Percentiles rank a stretch among this genome's conserved stretches.
Conservation (phyloP, 2,797 vertebrate genomes). For the Aldrovandia affinis region DNA sequence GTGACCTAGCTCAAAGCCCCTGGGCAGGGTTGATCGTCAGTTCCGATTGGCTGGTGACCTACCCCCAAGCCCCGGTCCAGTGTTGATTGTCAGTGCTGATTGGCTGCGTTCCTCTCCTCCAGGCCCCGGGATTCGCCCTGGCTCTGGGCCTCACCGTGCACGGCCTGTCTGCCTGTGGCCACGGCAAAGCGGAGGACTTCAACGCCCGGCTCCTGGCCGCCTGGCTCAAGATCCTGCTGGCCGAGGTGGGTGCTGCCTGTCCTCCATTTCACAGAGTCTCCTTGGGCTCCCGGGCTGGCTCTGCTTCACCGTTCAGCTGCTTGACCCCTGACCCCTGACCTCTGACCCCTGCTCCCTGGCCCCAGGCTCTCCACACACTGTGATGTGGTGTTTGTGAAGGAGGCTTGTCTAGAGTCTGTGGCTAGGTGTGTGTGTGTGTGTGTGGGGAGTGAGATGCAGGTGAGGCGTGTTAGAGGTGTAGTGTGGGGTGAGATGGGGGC, state of each 20-base stretch:
- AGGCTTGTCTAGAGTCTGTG: background rate
- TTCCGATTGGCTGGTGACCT: background rate
- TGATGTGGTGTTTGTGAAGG: background rate
- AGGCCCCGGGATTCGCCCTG: conserved; percentile 90
- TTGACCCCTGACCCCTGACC: too few species aligned
- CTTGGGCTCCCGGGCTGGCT: background rate
- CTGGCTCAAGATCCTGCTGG: conserved; percentile 88
- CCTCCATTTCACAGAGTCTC: background rate
- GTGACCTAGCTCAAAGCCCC: background rate
- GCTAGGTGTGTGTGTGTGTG: too few species aligned
- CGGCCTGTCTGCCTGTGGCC: conserved; percentile 84
- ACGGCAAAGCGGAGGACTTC: conserved; percentile 90
- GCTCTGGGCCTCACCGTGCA: conserved; percentile 85
- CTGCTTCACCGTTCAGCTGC: too few species aligned
- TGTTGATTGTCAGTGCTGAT: background rate
- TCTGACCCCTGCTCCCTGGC: too few species aligned
- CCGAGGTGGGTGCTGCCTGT: conserved; percentile 76
- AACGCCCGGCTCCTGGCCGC: conserved; percentile 80
- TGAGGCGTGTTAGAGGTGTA: too few species aligned
- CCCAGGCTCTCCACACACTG: too few species aligned
- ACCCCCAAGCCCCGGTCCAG: background rate
- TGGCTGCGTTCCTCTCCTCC: background rate
- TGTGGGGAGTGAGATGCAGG: too few species aligned
- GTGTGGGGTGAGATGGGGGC: too few species aligned
- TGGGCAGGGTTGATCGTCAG: background rate